Conservation (phyloP, 2,113 vertebrate genomes). For the Melanostigma gelatinosum region DNA sequence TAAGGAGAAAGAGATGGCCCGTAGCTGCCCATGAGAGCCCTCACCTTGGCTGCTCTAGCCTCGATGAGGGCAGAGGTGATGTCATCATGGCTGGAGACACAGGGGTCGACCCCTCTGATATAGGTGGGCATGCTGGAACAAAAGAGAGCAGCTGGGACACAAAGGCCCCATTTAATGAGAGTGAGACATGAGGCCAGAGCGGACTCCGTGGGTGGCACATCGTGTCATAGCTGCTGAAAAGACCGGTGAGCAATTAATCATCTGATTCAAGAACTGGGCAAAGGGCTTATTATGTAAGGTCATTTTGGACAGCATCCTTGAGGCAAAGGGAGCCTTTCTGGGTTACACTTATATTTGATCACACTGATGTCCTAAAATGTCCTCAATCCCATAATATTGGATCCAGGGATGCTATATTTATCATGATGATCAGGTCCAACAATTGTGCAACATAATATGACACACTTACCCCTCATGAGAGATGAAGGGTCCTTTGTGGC, state of each 20-base stretch:
- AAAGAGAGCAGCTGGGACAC: slow-evolving; percentile 75
- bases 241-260: slow-evolving; percentile 74
- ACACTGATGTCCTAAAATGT: slow-evolving; percentile 60
- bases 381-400: slow-evolving; percentile 70
- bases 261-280: slow-evolving; percentile 74
- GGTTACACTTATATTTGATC: slow-evolving; percentile 74
- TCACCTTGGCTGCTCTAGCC: slow-evolving; percentile 77
- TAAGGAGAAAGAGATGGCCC: slow-evolving; percentile 69
- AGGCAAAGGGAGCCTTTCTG: slow-evolving; percentile 66
- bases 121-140: slow-evolving; percentile 78
- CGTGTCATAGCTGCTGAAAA: slow-evolving; percentile 81
- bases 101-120: slow-evolving; percentile 72
- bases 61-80: slow-evolving; percentile 78
- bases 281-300: slow-evolving; percentile 80
- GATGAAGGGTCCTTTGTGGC: slow-evolving; percentile 85
- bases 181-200: slow-evolving; percentile 75
- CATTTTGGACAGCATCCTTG: slow-evolving; percentile 64
- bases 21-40: slow-evolving; percentile 73
- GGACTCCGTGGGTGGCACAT: slow-evolving; percentile 80
- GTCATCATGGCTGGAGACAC: slow-evolving; percentile 77
- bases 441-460: slow-evolving; percentile 81
- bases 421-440: slow-evolving; percentile 68
- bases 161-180: slow-evolving; percentile 80
- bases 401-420: slow-evolving; percentile 81
- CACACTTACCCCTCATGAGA: slow-evolving; percentile 86